Evolutionary conservation across 2,888 invertebrate genomes (phyloP).

Genomic region (Tipula confusa): DNA sequence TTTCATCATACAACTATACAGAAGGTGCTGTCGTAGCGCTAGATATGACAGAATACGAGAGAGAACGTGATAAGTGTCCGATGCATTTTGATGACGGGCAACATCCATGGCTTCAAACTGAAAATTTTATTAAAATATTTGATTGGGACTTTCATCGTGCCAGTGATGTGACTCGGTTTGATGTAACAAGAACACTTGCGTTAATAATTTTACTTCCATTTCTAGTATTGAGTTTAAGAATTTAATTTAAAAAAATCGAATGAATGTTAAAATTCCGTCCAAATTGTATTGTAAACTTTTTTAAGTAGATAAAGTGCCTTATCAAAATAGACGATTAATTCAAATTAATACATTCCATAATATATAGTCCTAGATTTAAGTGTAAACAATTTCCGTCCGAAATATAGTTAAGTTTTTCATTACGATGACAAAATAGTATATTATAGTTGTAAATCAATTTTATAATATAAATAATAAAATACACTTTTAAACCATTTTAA

Average conservation of each 20-base stretch:
- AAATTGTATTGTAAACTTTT: not conserved
- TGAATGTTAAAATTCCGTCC: not conserved
- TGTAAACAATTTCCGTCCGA: not conserved
- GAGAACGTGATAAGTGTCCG: conserved; percentile 93
- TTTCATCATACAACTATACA: conserved; percentile 79
- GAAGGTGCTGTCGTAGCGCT: conserved; percentile 92
- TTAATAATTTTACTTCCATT: not conserved
- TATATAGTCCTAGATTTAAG: not conserved
- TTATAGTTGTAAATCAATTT: no score
- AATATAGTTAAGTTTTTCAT: no score
- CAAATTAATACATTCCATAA: no score
- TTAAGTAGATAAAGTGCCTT: not conserved
- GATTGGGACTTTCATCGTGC: conserved; percentile 53
- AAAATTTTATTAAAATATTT: conserved; percentile 69
- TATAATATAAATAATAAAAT: no score
- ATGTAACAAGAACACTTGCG: not conserved
- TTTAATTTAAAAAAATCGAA: not conserved
- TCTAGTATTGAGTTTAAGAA: not conserved
- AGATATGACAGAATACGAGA: conserved; percentile 85
- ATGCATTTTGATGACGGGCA: conserved; percentile 95
- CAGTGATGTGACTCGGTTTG: not conserved
- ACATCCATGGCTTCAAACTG: conserved; percentile 74
- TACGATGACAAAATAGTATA: no score
- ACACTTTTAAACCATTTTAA: no score
- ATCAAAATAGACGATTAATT: not conserved